phyloP scores from a whole-genome alignment of 2,113 vertebrate genomes.

The Panthera uncia region DNA sequence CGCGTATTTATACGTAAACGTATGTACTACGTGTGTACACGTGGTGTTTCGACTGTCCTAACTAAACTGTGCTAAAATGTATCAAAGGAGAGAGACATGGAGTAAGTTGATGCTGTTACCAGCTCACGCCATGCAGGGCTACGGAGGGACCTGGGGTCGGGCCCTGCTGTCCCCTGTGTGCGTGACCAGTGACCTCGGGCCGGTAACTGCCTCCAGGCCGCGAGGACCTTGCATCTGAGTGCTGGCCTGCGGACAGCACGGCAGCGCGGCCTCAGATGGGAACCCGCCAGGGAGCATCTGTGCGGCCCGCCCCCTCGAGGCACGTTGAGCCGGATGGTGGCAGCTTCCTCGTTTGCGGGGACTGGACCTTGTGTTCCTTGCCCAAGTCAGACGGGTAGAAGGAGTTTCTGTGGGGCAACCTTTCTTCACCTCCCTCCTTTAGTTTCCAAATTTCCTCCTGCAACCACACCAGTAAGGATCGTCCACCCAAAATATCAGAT shows the following conservation, averaged over 20 bases:
- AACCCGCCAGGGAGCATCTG: fast-evolving
- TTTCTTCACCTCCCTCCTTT: neutral
- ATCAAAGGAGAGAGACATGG: neutral
- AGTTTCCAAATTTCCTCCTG: neutral
- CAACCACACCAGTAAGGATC: neutral
- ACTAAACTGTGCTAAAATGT: neutral
- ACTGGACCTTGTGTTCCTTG: fast-evolving
- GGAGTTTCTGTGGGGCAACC: neutral
- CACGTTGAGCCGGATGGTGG: fast-evolving
- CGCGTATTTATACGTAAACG: fast-evolving
- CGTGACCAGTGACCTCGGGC: neutral
- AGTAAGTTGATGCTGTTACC: fast-evolving
- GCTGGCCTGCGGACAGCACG: fast-evolving
- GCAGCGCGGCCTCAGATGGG: neutral
- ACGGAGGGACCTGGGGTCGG: neutral
- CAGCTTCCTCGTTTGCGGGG: fast-evolving
- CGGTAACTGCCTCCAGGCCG: neutral
- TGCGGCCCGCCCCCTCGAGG: fast-evolving
- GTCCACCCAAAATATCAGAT: neutral
- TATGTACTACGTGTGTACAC: fast-evolving
- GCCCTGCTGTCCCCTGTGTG: neutral
- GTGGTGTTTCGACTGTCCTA: neutral
- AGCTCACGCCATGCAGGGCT: neutral
- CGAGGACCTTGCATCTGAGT: neutral
- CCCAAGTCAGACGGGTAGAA: neutral